phyloP scores from a whole-genome alignment of 2,888 invertebrate species.

The Drosophila anomalata region DNA sequence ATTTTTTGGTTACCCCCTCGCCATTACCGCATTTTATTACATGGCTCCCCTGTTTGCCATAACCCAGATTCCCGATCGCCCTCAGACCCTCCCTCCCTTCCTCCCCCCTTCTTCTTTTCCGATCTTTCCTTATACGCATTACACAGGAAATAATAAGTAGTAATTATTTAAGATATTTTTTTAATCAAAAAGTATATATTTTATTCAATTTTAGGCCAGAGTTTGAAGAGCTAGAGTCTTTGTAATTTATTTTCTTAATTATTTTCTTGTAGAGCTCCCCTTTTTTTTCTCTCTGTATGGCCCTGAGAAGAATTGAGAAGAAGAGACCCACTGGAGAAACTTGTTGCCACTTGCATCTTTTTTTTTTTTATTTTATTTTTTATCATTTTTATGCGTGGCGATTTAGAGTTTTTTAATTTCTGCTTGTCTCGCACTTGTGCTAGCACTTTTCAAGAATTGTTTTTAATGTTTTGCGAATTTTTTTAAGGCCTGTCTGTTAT shows the following conservation, averaged over 20 bases:
- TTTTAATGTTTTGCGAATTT: conserved; percentile 27
- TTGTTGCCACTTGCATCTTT: conserved; percentile 43
- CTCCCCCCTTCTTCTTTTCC: neutral
- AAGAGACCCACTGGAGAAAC: conserved; percentile 18
- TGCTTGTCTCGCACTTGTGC: conserved; percentile 63
- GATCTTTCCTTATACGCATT: conserved; percentile 7
- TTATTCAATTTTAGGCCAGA: neutral
- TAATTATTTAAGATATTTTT: too few species aligned
- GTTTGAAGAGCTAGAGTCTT: too few species aligned
- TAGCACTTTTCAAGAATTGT: conserved; percentile 53
- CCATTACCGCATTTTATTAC: conserved; percentile 44
- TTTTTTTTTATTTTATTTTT: conserved; percentile 13
- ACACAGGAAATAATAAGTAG: neutral
- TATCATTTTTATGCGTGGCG: conserved; percentile 54
- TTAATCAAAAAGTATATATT: neutral
- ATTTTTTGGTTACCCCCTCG: conserved; percentile 35
- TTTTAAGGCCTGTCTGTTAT: conserved; percentile 27
- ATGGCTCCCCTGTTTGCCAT: conserved; percentile 48
- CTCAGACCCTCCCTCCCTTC: neutral
- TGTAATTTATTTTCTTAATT: too few species aligned
- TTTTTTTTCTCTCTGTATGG: conserved; percentile 1
- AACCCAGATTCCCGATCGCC: conserved; percentile 41
- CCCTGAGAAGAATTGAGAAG: conserved; percentile 24
- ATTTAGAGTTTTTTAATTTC: conserved; percentile 62
- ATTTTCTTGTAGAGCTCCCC: too few species aligned